Conservation (phyloP, 1,140 invertebrate species). For the Drosophila mojavensis region DNA sequence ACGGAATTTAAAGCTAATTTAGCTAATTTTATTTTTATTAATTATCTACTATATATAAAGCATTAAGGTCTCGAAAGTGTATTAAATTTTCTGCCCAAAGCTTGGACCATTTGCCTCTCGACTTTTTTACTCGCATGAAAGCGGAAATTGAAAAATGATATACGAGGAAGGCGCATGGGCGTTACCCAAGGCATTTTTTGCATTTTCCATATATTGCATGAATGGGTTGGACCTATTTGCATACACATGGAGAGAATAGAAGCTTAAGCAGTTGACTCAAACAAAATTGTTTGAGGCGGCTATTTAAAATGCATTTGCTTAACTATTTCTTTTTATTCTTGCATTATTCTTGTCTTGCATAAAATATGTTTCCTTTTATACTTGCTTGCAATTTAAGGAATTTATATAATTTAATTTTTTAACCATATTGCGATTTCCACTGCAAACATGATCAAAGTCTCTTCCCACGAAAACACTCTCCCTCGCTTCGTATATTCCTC, state of each 20-base stretch:
- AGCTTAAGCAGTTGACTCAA: background rate
- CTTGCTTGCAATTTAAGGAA: too few species aligned
- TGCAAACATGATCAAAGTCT: too few species aligned
- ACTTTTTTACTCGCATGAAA: constrained; percentile 22
- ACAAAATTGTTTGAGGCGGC: background rate
- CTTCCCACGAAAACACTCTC: too few species aligned
- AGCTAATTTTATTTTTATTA: too few species aligned
- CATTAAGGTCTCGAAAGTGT: constrained; percentile 2
- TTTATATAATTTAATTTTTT: too few species aligned
- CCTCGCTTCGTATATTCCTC: too few species aligned
- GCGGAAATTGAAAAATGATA: constrained; percentile 50
- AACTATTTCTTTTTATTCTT: background rate
- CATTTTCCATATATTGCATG: constrained; percentile 5
- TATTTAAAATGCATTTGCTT: background rate
- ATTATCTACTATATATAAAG: too few species aligned
- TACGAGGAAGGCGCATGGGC: constrained; percentile 11
- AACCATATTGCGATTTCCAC: too few species aligned
- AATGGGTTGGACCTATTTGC: constrained; percentile 3
- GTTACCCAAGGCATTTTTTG: background rate
- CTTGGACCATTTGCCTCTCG: background rate
- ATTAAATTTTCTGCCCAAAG: background rate
- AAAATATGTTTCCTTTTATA: too few species aligned
- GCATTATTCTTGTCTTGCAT: background rate
- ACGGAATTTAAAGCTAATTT: too few species aligned
- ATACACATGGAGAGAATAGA: constrained; percentile 5